Evolutionary conservation across 2,113 vertebrate species (phyloP).

Genomic region (Brevimyrus niger): DNA sequence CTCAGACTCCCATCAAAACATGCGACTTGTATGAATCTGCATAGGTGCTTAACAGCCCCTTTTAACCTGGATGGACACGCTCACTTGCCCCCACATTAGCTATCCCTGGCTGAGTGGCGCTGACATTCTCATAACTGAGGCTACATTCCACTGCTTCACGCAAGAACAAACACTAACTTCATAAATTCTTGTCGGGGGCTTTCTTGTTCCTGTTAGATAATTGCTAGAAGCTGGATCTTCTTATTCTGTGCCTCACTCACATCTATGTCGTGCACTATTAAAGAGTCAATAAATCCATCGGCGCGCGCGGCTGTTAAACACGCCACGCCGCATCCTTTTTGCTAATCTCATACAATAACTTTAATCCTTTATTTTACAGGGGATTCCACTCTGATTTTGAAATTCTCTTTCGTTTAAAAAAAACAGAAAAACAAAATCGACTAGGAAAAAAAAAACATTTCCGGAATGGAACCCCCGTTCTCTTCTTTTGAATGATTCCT

Average conservation of each 20-base stretch:
- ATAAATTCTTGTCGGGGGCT: background rate
- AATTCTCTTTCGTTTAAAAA: background rate
- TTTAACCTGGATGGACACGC: background rate
- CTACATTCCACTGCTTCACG: background rate
- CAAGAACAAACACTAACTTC: background rate
- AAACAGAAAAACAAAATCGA: background rate
- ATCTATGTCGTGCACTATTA: background rate
- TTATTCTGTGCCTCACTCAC: background rate
- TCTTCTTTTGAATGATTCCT: background rate
- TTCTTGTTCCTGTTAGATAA: background rate
- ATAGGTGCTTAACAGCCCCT: background rate
- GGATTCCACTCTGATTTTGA: background rate
- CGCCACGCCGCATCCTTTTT: background rate
- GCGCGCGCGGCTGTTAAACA: background rate
- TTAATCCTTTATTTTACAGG: background rate
- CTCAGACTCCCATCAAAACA: constrained; percentile 5
- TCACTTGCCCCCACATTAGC: background rate
- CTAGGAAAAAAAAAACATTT: background rate
- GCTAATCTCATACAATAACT: background rate
- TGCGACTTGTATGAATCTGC: background rate
- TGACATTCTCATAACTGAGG: background rate
- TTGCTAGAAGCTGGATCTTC: background rate
- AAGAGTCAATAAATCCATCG: background rate
- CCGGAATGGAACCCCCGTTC: background rate
- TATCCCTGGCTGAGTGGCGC: background rate